phyloP scores from a whole-genome alignment of 2,113 vertebrate species.

The Salvator merianae region DNA sequence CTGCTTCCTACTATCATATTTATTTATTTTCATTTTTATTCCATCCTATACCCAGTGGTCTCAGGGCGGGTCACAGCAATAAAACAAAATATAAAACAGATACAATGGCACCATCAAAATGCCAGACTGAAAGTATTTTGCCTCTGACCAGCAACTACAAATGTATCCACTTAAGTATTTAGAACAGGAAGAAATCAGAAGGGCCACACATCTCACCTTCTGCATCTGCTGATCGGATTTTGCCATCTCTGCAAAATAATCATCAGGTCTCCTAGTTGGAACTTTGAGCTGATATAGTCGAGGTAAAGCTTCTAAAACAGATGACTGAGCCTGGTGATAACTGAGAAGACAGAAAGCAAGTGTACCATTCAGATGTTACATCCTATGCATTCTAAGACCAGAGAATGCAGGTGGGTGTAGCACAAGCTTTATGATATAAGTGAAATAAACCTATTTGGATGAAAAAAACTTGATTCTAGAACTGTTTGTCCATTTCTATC shows the following conservation, averaged over 20 bases:
- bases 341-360: constrained; percentile 65
- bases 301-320: constrained; percentile 87
- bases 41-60: too few species aligned
- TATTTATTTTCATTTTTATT: too few species aligned
- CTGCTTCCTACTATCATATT: background rate
- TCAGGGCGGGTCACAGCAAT: too few species aligned
- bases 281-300: constrained; percentile 80
- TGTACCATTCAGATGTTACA: background rate
- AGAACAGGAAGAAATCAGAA: background rate
- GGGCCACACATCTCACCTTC: constrained; percentile 78
- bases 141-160: background rate
- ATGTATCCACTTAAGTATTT: background rate
- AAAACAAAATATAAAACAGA: too few species aligned
- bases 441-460: too few species aligned
- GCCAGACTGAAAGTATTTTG: background rate
- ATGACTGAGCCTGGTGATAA: constrained; percentile 92
- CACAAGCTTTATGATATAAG: background rate
- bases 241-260: constrained; percentile 99
- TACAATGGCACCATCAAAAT: background rate
- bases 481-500: too few species aligned
- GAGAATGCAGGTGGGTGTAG: too few species aligned
- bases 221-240: constrained; percentile 99
- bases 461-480: too few species aligned
- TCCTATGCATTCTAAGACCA: background rate
- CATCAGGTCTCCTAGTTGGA: constrained; percentile 87